Evolutionary conservation across 2,888 invertebrate species (phyloP), one percentile per base, ranked within the genome.

Genomic region (Cephus rjabovi): DNA sequence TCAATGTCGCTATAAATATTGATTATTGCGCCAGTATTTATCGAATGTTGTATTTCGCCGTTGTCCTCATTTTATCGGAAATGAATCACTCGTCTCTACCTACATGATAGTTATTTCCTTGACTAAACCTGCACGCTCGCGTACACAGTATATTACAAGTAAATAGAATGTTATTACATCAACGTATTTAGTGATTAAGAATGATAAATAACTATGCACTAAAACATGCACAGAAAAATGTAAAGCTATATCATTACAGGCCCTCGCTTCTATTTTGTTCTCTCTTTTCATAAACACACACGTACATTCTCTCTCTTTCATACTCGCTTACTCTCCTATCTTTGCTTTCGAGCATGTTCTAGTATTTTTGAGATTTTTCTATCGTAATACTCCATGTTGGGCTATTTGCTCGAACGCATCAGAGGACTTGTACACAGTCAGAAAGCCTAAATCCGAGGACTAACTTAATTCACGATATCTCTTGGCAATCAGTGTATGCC

Each of bases 171-270:
- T 81, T 77, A 78, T 79, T 83, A 81, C 82, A 78, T 75, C 81
- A 80, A 82, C 75, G 77, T 77, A 78, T 79, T 81, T 77, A 83
- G 81, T 74, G 81, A 81, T 75, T 82, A 79, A 78, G 73, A 81
- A 81, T 73, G 75, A 81, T 80, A 84, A 83, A 83, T 87, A 85
- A 85, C 89, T 89, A 90, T 91, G 90, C 91, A 91, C 88, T 91
- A 91, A 91, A 91, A 91, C 90, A 91, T 90, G 91, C 91, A 90
- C 86, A 89, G 87, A 82, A 73, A 80, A 85, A 83, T 83, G 85
- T 87, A 87, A 87, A 86, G 82, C 84, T 86, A 83, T 81, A 79
- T 77, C 69, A 78, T 76, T 80, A 82, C 76, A 81, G 77, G 79
- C 77, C 75, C 35, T 70, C 70, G 33, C n/a, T 73, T 15, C 77